Evolutionary conservation across 2,113 vertebrate genomes (phyloP), one percentile per base, ranked within the genome.

Genomic region (Gracilinanus agilis): DNA sequence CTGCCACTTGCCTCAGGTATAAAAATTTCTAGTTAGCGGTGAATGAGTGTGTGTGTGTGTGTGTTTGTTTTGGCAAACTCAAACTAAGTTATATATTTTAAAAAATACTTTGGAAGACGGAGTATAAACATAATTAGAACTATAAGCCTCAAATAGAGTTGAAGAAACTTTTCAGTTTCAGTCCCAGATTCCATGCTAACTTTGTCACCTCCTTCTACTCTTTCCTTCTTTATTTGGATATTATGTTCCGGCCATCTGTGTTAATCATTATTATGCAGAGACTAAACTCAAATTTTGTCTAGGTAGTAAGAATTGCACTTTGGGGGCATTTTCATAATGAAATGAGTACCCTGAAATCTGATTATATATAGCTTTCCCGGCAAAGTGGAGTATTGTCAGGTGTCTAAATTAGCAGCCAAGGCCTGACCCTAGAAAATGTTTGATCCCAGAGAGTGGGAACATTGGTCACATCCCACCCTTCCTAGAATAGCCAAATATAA

Each of bases 61-160:
- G 16, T 19, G 11, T 75, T 21, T 92, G 44, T 93, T 92, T 75
- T 88, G 94, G 75, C 94, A 95, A 90, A 19, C 53, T 44, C 94
- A 95, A 90, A 19, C 44, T 44, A 3, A 56, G 27, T 91, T 88
- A 92, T 12, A 54, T 40, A 88, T 93, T 94, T 93, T 54, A 93
- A 75, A 90, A 93, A 95, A 44, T 88, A 89, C 11, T 54, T 54
- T 54, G 27, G 54, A 44, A 90, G 27, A 58, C 95, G 53, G 1
- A n/a, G 58, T 58, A 55, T 92, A 89, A 83, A 92, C 3, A 44
- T 67, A 67, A 88, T 92, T 94, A 96, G 89, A 94, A 58, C 21
- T 53, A 95, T 96, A 91, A 95, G 29, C 53, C 24, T 67, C 93
- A 91, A 93, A 90, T 88, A 91, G 29, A 21, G 88, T 49, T 91